Evolutionary conservation across 2,113 vertebrate genomes (phyloP).

Genomic region (Galbula dea): DNA sequence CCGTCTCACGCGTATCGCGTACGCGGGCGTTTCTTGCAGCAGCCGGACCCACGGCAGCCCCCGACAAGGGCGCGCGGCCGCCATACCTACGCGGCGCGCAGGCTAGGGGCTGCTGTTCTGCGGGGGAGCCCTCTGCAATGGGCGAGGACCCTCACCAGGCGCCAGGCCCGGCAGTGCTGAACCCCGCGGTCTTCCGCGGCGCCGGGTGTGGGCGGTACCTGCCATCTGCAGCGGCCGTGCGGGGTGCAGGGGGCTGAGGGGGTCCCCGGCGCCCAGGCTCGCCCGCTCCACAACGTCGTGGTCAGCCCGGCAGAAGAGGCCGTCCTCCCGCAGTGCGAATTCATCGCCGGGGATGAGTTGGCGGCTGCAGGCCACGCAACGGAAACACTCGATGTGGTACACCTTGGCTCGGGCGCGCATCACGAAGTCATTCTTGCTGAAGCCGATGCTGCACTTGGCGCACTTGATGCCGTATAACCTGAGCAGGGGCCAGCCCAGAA

Average conservation of each 20-base stretch:
- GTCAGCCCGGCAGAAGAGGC: slow-evolving; percentile 95
- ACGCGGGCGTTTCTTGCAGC: background rate
- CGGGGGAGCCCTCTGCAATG: background rate
- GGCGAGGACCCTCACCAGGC: background rate
- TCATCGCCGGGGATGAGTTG: slow-evolving; percentile 98
- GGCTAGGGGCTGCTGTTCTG: background rate
- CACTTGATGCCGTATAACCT: slow-evolving; percentile 98
- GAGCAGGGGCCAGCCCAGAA: slow-evolving; percentile 2
- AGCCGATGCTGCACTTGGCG: slow-evolving; percentile 97
- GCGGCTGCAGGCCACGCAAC: slow-evolving; percentile 96
- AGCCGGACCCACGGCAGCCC: background rate
- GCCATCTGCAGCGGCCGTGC: slow-evolving; percentile 95
- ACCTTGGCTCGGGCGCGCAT: slow-evolving; percentile 96
- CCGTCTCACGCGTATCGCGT: background rate
- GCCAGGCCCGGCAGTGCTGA: background rate
- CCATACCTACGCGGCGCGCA: background rate
- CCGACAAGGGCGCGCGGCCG: background rate
- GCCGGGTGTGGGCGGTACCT: slow-evolving; percentile 77
- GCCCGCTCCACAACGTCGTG: slow-evolving; percentile 96
- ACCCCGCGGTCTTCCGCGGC: background rate
- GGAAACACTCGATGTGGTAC: slow-evolving; percentile 99
- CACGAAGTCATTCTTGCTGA: slow-evolving; percentile 99
- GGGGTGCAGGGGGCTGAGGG: slow-evolving; percentile 91
- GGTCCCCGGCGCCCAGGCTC: slow-evolving; percentile 85
- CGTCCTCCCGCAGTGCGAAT: slow-evolving; percentile 93